Conservation (phyloP, 2,888 invertebrate genomes). For the Hemicrepidius hirtus region DNA sequence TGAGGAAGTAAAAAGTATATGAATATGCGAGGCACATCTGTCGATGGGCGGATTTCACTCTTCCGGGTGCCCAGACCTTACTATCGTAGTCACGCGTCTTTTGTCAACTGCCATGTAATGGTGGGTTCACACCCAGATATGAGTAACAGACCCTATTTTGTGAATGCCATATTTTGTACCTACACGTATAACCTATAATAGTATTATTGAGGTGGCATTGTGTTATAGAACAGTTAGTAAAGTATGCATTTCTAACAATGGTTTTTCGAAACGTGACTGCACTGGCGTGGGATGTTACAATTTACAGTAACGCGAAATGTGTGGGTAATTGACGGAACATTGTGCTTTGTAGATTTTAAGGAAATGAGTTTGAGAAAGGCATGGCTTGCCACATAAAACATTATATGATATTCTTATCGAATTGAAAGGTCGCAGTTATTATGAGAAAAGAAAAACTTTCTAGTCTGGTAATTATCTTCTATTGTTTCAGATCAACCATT, state of each 20-base stretch:
- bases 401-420: not conserved
- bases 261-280: conserved; percentile 35
- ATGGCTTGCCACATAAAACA: not conserved
- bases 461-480: too few relatives aligned
- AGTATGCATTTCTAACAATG: conserved; percentile 44
- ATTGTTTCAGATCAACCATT: too few relatives aligned
- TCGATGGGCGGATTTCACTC: conserved; percentile 43
- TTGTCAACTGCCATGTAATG: conserved; percentile 51
- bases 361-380: conserved; percentile 1
- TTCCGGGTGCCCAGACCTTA: conserved; percentile 42
- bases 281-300: conserved; percentile 41
- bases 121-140: conserved; percentile 50
- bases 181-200: conserved; percentile 51
- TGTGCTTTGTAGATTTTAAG: not conserved
- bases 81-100: conserved; percentile 45
- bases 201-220: conserved; percentile 43
- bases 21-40: conserved; percentile 39
- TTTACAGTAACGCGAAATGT: conserved; percentile 33
- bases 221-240: conserved; percentile 41
- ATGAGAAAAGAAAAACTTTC: too few relatives aligned
- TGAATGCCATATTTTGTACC: conserved; percentile 50
- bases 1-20: not conserved
- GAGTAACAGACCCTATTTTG: conserved; percentile 45
- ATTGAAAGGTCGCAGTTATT: too few relatives aligned
- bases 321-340: conserved; percentile 23